Evolutionary conservation across 2,797 vertebrate species (phyloP).

Genomic region (Gallinago stenura): DNA sequence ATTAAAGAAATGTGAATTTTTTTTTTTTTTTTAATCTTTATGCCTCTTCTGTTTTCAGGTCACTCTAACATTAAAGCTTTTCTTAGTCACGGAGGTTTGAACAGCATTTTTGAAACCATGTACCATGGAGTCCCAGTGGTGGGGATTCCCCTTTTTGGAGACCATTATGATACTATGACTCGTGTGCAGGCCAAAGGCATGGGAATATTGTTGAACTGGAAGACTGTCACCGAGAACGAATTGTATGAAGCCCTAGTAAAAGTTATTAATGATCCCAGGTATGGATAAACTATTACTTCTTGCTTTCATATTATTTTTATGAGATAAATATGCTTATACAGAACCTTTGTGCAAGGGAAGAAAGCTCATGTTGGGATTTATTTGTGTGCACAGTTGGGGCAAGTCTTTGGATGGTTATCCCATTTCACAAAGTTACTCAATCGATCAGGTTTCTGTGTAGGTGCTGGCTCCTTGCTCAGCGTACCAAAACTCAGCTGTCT

Average conservation of each 20-base stretch:
- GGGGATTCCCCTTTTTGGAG: conserved; percentile 95
- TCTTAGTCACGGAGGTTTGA: conserved; percentile 95
- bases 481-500: not conserved
- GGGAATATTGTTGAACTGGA: conserved; percentile 97
- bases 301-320: not conserved
- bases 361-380: fast-evolving
- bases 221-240: conserved; percentile 80
- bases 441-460: not conserved
- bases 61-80: conserved; percentile 92
- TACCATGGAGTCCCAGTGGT: conserved; percentile 98
- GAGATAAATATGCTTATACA: fast-evolving
- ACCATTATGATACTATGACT: conserved; percentile 99
- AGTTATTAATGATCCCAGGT: conserved; percentile 91
- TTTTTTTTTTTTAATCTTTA: not conserved
- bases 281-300: not conserved
- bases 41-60: conserved; percentile 78
- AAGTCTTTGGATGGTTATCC: not conserved
- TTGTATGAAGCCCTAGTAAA: conserved; percentile 87
- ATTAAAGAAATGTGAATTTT: not conserved
- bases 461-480: not conserved
- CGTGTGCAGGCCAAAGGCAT: conserved; percentile 97
- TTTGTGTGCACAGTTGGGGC: not conserved
- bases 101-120: conserved; percentile 99
- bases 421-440: not conserved
- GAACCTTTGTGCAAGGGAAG: not conserved